Base-by-base conservation (phyloP, 2,888 invertebrate genomes). In the Amitus sp. region DNA sequence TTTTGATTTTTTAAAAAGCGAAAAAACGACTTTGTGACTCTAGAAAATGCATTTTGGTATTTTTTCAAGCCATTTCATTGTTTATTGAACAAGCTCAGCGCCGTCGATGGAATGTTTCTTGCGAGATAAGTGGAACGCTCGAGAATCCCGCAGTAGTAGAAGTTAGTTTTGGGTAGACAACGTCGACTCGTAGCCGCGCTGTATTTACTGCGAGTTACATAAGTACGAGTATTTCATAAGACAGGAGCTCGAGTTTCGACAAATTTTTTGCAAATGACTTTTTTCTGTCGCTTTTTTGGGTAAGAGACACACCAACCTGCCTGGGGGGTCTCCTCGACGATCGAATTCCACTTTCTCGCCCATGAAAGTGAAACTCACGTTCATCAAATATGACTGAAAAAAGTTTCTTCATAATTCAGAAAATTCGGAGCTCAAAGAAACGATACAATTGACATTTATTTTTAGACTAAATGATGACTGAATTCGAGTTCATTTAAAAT, bases 261-360 rank as follows among this genome's bases (percentile, higher is more conserved):
- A n/a, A n/a, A n/a, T n/a, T n/a, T n/a, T 34, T 34, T n/a, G 34
- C 13, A n/a, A 34, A 34, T 12, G n/a, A 34, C 34, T 34, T 34
- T 34, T 34, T 23, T 23, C 7, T 23, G 4, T 23, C 23, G 23
- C 3, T 23, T 3, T 23, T 40, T 40, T 23, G 20, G 12, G 43
- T 23, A 43, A 66, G 64, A 67, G 69, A 71, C 72, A 68, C 75
- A 77, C 84, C 82, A 72, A 90, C 90, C 90, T 87, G 64, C 91
- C 91, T 5, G 91, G 91, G 12, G 92, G 92, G 80, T 93, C 91
- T 13, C 92, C 92, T 70, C 88, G 87, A 65, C 86, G 84, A 79
- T 93, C 90, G 77, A 93, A 93, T 71, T 87, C 88, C 33, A 93
- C 88, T 23, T 83, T 82, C 63, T 92, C 88, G 66, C 87, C 87